Evolutionary conservation across 2,797 vertebrate genomes (phyloP).

Genomic region (Typhlichthys eigenmanni): DNA sequence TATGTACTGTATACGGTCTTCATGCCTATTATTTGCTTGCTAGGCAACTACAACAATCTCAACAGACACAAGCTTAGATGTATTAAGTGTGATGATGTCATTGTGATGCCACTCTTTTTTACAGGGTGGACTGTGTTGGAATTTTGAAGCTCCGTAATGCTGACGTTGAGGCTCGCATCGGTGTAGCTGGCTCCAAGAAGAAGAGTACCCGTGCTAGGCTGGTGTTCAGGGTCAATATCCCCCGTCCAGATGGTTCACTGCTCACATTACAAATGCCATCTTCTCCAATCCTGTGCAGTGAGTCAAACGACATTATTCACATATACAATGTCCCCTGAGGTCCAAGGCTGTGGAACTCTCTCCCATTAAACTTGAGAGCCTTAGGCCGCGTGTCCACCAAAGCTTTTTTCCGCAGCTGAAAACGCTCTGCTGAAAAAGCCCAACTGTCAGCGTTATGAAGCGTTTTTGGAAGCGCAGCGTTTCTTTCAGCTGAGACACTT

Average conservation of each 20-base stretch:
- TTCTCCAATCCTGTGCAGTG: constrained; percentile 95
- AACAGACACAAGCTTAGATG: not conserved
- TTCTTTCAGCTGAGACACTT: too few relatives aligned
- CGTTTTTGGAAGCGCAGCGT: too few relatives aligned
- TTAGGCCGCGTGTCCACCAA: too few relatives aligned
- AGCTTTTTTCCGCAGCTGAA: too few relatives aligned
- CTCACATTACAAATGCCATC: constrained; percentile 93
- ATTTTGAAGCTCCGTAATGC: constrained; percentile 97
- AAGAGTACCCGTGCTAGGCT: constrained; percentile 96
- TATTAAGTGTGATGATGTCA: constrained; percentile 16
- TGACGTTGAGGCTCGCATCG: constrained; percentile 96
- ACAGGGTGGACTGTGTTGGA: constrained; percentile 95
- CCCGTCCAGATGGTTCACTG: constrained; percentile 88
- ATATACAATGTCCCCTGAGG: not conserved
- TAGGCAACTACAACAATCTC: not conserved
- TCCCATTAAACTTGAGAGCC: too few relatives aligned
- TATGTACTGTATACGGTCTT: constrained; percentile 70
- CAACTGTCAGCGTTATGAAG: too few relatives aligned
- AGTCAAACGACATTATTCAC: constrained; percentile 67
- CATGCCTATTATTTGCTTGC: not conserved
- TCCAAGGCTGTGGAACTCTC: too few relatives aligned
- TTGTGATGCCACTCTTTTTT: constrained; percentile 15
- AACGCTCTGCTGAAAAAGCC: too few relatives aligned
- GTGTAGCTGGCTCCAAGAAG: constrained; percentile 95
- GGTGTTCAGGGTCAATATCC: constrained; percentile 93